Percentiles rank a stretch among this genome's conserved stretches.
These are phyloP conservation scores for Cantharis lateralis DNA, from an alignment of 2,888 invertebrate genomes.

Conservation along the genomic window DNA sequence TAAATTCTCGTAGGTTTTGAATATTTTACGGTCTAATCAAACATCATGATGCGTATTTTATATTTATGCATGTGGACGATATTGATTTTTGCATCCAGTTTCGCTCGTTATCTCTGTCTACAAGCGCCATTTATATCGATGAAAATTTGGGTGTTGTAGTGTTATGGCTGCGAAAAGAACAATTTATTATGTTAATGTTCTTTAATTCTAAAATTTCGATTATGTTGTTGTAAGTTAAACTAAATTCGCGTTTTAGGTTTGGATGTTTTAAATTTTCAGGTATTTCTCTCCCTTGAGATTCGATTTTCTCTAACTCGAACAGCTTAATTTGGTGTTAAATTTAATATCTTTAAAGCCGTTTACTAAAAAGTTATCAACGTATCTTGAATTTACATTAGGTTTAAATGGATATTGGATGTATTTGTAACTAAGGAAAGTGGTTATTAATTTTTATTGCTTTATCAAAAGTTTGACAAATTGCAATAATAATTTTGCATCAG, in stretches of 20 bases:
- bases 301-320: background rate
- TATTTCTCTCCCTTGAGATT: background rate
- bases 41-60: conserved; percentile 32
- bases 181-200: background rate
- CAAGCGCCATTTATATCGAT: conserved; percentile 25
- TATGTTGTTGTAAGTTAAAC: background rate
- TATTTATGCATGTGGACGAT: conserved; percentile 29
- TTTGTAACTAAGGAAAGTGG: background rate
- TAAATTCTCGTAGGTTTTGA: conserved; percentile 30
- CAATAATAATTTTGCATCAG: background rate
- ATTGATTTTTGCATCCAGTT: conserved; percentile 27
- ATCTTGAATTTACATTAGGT: background rate
- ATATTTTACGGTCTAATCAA: conserved; percentile 33
- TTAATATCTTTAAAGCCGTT: background rate
- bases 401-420: background rate
- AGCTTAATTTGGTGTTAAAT: conserved; percentile 14
- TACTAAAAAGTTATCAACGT: background rate
- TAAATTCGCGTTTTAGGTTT: background rate
- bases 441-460: background rate
- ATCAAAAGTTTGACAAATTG: background rate
- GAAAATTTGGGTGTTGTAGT: conserved; percentile 25
- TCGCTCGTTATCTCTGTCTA: conserved; percentile 7
- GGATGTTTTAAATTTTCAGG: background rate
- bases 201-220: background rate
- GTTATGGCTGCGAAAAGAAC: conserved; percentile 17